These are phyloP conservation scores for Chionomys nivalis DNA, from an alignment of 2,113 vertebrate genomes.

Conservation along the genomic window DNA sequence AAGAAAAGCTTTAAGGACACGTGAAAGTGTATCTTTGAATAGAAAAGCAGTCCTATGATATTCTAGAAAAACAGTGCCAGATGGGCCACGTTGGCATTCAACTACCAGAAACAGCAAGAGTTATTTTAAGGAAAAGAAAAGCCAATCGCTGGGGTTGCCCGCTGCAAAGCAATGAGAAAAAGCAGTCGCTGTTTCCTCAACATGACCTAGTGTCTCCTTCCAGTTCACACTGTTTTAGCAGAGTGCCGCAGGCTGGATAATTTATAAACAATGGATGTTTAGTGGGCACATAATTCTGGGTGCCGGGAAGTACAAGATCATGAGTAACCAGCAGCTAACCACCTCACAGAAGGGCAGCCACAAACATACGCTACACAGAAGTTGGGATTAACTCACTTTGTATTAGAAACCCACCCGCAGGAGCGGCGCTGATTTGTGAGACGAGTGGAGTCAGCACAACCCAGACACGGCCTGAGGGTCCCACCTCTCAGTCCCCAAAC, in stretches of 20 bases:
- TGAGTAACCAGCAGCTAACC: not conserved
- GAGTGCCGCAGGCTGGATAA: not conserved
- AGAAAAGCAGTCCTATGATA: constrained; percentile 50
- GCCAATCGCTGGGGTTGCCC: constrained; percentile 17
- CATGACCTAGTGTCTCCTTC: not conserved
- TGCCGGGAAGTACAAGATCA: not conserved
- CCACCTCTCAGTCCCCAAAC: not conserved
- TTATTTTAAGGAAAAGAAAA: constrained; percentile 60
- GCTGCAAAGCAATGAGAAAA: constrained; percentile 39
- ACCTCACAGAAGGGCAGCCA: not conserved
- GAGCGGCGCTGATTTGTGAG: too few species aligned
- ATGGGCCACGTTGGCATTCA: constrained; percentile 61
- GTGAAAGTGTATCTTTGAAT: not conserved
- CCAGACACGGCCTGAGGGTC: not conserved
- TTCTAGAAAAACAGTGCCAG: constrained; percentile 67
- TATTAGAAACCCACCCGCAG: not conserved
- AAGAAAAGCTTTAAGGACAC: constrained; percentile 23
- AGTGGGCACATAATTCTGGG: not conserved
- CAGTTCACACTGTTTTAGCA: not conserved
- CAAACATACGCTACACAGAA: not conserved
- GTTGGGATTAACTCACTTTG: not conserved
- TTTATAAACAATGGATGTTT: not conserved
- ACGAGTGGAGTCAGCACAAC: fast-evolving
- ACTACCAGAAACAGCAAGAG: constrained; percentile 50
- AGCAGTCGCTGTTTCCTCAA: not conserved